phyloP scores from a whole-genome alignment of 2,113 vertebrate genomes.

The Puntigrus tetrazona region DNA sequence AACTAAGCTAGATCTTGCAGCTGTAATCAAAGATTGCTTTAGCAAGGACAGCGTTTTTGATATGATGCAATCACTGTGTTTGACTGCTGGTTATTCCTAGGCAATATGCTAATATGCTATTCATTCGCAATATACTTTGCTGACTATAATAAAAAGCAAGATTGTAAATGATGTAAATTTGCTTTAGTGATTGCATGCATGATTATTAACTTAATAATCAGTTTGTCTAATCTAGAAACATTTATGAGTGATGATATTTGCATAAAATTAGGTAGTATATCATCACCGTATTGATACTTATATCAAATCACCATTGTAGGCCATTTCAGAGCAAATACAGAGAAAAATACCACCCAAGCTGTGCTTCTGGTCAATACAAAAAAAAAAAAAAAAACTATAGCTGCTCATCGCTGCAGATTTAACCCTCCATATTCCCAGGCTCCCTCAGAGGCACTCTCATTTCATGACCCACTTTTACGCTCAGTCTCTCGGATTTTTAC shows the following conservation, averaged over 20 bases:
- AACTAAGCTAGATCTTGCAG: not conserved
- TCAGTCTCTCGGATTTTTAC: constrained; percentile 45
- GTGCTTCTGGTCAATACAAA: not conserved
- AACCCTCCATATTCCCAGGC: constrained; percentile 42
- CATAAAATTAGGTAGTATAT: not conserved
- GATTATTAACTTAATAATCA: not conserved
- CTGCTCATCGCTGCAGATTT: constrained; percentile 27
- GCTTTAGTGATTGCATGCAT: not conserved
- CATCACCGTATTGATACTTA: too few relatives aligned
- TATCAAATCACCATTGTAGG: too few relatives aligned
- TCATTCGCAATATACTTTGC: not conserved
- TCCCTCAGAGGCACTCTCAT: constrained; percentile 59
- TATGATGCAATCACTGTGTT: not conserved
- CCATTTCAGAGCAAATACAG: not conserved
- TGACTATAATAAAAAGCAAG: not conserved
- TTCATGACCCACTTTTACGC: constrained; percentile 68
- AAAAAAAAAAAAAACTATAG: not conserved
- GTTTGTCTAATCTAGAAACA: not conserved
- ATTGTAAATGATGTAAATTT: not conserved
- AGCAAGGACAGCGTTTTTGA: not conserved
- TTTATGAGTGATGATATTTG: not conserved
- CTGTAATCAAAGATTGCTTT: not conserved
- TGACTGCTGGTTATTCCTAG: not conserved
- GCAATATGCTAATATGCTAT: not conserved
- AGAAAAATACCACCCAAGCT: not conserved